Percentiles rank a stretch among this genome's conserved stretches.
phyloP scores from a whole-genome alignment of 2,113 vertebrate species.

The Sapayoa aenigma region DNA sequence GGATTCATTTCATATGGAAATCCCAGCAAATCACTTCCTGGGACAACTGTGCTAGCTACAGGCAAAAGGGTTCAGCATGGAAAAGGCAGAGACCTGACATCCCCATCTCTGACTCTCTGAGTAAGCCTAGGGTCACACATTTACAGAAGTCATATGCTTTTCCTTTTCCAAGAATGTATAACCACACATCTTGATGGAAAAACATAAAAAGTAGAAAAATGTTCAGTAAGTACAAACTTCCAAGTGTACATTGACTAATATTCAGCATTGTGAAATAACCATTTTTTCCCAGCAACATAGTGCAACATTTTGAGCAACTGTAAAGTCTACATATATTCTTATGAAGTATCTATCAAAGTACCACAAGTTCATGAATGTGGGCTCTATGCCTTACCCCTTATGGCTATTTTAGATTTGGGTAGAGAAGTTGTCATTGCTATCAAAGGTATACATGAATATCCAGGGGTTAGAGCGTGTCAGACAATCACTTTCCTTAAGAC shows the following conservation, averaged over 20 bases:
- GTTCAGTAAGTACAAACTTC: background rate
- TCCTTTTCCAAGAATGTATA: background rate
- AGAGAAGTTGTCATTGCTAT: background rate
- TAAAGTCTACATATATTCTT: background rate
- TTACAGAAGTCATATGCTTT: background rate
- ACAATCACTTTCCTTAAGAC: background rate
- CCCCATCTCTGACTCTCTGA: background rate
- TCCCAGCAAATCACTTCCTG: background rate
- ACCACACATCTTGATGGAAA: background rate
- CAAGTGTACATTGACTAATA: background rate
- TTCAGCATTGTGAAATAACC: background rate
- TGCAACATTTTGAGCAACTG: background rate
- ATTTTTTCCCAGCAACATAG: background rate
- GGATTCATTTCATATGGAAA: background rate
- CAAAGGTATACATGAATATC: background rate
- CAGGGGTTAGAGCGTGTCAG: background rate
- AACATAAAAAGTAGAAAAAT: background rate
- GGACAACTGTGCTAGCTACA: background rate
- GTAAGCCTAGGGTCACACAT: background rate
- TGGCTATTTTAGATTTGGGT: background rate
- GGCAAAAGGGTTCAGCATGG: background rate
- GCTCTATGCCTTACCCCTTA: background rate
- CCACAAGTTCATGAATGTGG: background rate
- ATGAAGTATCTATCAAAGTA: background rate
- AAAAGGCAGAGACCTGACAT: background rate